Base-by-base conservation (phyloP, 2,797 vertebrate genomes). In the Micromesistius poutassou region DNA sequence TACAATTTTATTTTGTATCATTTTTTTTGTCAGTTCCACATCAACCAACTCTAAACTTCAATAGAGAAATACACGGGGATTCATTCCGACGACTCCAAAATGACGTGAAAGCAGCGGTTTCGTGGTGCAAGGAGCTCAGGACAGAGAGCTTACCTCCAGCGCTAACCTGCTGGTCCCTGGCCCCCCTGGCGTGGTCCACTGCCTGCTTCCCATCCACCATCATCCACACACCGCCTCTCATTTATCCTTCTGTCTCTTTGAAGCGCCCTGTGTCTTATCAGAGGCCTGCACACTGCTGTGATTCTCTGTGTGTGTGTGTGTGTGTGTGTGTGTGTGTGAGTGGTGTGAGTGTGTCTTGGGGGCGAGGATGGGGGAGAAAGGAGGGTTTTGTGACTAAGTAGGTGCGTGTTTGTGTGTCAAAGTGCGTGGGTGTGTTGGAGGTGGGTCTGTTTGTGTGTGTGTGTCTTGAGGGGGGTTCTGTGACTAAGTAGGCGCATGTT, bases 261-360 rank as follows among this genome's bases (percentile, higher is more conserved):
- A 36, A 55, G 28, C 74, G 74, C 31, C 22, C 36, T 75, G 76
- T 28, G 74, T 85, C 73, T 83, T 77, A 77, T 80, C 74, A 66
- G 0, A 0, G 4, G 28, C 19, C 71, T 33, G 42, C 73, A 82
- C 73, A 14, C 30, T 30, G 68, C 55, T 62, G 19, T 2, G 46
- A 31, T 31, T 75, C 30, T 68, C 28, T 75, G 33, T 33, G 74
- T 75, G 36, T 42, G 40, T 42, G 40, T 42, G 40, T 13, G 40
- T 42, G 40, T 42, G 74, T 75, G 50, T 62, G 74, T n/a, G 74
- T 62, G 31, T 62, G 50, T 62, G 74, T 30, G 16, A n/a, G 74
- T 33, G 19, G 30, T 38, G 22, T 25, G 76, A 62, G 71, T 73
- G 76, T 62, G 40, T 72, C 70, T 72, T 71, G 31, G 22, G 19